Base-by-base conservation (phyloP, 2,888 invertebrate genomes). In the Petrolisthes cinctipes region DNA sequence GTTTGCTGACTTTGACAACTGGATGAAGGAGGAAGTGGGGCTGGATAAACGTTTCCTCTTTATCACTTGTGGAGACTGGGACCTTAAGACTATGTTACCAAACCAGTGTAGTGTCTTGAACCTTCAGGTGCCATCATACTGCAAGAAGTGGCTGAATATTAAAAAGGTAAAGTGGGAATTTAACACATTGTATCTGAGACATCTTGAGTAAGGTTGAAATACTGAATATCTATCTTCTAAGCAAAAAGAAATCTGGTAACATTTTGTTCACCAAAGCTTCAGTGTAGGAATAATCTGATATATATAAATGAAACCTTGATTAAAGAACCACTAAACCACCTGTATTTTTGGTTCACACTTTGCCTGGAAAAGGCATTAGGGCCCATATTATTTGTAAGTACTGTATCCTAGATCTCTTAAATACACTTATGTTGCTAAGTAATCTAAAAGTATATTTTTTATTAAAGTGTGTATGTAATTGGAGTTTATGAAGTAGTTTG, bases 1-100 rank as follows among this genome's bases (percentile, higher is more conserved):
- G n/a, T 84, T 86, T 57, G 14, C 75, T 20, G 81, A 61, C 11
- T 90, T 90, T 84, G 83, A 86, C 14, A 20, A 78, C 3, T 86
- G 88, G 90, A 81, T 90, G 57, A 37, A 66, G 57, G 61, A 88
- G 57, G 54, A 82, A 1, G 56, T 88, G 66, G 76, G 88, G 17
- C 76, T 76, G 14, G 57, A 83, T 23, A 73, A 86, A 6, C 57
- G 61, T 0, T 88, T 84, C 75, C 91, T 93, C 5, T 94, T 95
- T 92, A 93, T 95, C 0, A 94, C 95, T 0, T 95, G 94, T 92
- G 95, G 95, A 7, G 94, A 95, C 92, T 95, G 95, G 95, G 94
- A 94, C 91, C 92, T 95, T 7, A 93, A 92, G 88, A 92, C 92
- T 1, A 94, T 94, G 94, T 91, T 95, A 54, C 94, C 94, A 0